Base-by-base conservation (phyloP, 2,888 invertebrate genomes). In the Drosophila prostipennis region DNA sequence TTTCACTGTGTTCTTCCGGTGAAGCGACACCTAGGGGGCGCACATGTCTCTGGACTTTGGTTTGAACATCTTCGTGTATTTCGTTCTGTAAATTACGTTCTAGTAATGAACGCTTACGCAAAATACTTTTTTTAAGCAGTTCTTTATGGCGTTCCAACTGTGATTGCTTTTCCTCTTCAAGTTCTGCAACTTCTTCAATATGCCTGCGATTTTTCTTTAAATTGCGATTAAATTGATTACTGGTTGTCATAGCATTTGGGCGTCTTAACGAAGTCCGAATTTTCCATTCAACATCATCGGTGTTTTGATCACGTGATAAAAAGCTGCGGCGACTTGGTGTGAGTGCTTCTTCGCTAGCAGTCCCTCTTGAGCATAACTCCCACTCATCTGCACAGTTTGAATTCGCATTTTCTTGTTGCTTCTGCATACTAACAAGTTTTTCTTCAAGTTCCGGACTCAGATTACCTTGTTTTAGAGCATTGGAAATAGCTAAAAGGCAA, bases 391-490 rank as follows among this genome's bases (percentile, higher is more conserved):
- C 40, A 32, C 61, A 71, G 6, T 79, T 68, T 11, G 54, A 45
- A 26, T 65, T 95, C 88, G 94, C 94, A 79, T 95, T 95, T 90
- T 96, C 96, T 89, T 96, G 96, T 88, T 96, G 97, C 53, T 96
- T 94, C 91, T 98, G 98, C 82, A 98, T 93, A 83, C 97, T 97
- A 43, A 98, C 93, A 52, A 98, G 92, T 90, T 98, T 98, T 89
- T 98, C 97, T 91, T 98, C 97, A 76, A 98, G 96, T 92, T 98
- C 98, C 0, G 98, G 98, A 91, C 97, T 96, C 26, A 98, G 93
- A 91, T 97, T 97, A 88, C 97, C 97, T 92, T 97, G 96, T 91
- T 96, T 96, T 70, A 98, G 92, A n/a, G 97, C 98, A 91, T 96
- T 97, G 91, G 96, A 96, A 82, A 98, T 97, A 13, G 98, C 98